Evolutionary conservation across 2,797 vertebrate species (phyloP), one percentile per base, ranked within the genome.

Genomic region (Tapera naevia): DNA sequence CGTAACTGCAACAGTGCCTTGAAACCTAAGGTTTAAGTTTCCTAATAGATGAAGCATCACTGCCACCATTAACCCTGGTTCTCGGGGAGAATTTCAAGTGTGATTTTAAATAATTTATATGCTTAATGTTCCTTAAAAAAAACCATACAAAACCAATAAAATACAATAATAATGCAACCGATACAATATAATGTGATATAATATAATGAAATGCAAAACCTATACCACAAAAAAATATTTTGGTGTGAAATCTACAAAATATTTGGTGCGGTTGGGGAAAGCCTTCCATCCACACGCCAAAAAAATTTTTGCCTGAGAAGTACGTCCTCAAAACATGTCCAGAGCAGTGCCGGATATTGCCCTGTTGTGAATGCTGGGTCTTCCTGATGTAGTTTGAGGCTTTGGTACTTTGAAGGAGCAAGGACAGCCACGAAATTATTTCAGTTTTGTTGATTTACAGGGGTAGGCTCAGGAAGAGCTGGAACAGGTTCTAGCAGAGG

Each of bases 271-370:
- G 56, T 2, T 61, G 50, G 41, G 32, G 13, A 58, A 89, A 35
- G 3, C 23, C 27, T 7, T 73, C 15, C 35, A n/a, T 86, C 43
- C 6, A 2, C 53, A 17, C 2, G 3, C 24, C 37, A 37, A 54
- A 74, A 70, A 46, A 4, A 45, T 67, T 27, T 22, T 65, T 81
- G 32, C 23, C 11, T 1, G 5, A 37, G 53, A 24, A 81, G 14
- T 9, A 17, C 22, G 5, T 56, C 35, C 9, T 8, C 39, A 80
- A n/a, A 80, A 58, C 4, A 33, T 11, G 10, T 23, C 46, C 53
- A 21, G 4, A 56, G 50, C 23, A 75, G 41, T 23, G 54, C 45
- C 6, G 2, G 4, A 0, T 24, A 22, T 17, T 1, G 0, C 21
- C 18, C 37, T 46, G 37, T 27, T 51, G 30, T 27, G 43, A 73